A percentile compares a stretch with the other conserved stretches of the same genome.
Evolutionary conservation across 2,113 vertebrate genomes (phyloP).

Genomic region (Nematolebias whitei): DNA sequence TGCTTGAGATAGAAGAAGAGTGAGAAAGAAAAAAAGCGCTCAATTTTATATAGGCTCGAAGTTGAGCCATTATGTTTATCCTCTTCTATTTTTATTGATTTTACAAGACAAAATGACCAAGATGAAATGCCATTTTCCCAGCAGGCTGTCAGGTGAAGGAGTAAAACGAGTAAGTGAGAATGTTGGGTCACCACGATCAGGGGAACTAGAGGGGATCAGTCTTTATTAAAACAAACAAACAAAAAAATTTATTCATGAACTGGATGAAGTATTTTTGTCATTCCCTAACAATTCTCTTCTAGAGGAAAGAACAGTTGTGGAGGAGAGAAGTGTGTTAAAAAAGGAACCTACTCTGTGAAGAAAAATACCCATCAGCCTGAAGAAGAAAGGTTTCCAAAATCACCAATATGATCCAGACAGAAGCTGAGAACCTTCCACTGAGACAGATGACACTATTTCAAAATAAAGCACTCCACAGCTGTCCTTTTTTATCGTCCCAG

Average conservation of each 20-base stretch:
- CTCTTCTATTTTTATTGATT: slow-evolving; percentile 46
- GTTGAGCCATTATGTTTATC: slow-evolving; percentile 32
- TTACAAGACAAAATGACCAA: slow-evolving; percentile 39
- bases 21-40: slow-evolving; percentile 12
- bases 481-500: slow-evolving; percentile 75
- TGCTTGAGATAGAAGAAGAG: slow-evolving; percentile 41
- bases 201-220: slow-evolving; percentile 16
- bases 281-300: background rate
- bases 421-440: slow-evolving; percentile 57
- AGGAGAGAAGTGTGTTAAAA: slow-evolving; percentile 15
- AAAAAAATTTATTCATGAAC: slow-evolving; percentile 9
- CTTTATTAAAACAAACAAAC: slow-evolving; percentile 41
- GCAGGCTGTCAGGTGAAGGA: slow-evolving; percentile 12
- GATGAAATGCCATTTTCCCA: slow-evolving; percentile 44
- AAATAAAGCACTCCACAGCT: slow-evolving; percentile 75
- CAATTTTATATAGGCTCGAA: slow-evolving; percentile 36
- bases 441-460: slow-evolving; percentile 65
- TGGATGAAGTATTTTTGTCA: slow-evolving; percentile 10
- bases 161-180: background rate
- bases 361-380: slow-evolving; percentile 26
- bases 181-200: background rate
- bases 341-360: slow-evolving; percentile 16
- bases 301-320: background rate
- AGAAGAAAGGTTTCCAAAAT: slow-evolving; percentile 59
- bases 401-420: slow-evolving; percentile 44